These are phyloP conservation scores for Nipponacmea schrenckii DNA, from an alignment of 2,888 invertebrate genomes.

Conservation along the genomic window DNA sequence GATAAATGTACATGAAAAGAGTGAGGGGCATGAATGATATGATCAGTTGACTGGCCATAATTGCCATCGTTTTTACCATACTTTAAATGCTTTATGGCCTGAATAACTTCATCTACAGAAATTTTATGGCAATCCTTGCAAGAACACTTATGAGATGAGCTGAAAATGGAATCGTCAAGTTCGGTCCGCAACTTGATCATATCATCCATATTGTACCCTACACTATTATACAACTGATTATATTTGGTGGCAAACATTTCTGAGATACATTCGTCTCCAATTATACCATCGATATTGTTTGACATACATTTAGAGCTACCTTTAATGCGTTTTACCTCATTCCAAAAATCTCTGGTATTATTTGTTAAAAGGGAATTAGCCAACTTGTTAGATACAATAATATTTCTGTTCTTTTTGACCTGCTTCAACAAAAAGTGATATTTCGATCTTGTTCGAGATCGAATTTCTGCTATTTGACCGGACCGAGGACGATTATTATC, in stretches of 20 bases:
- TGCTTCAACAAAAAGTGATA: not conserved
- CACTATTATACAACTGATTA: not conserved
- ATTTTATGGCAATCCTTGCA: too few relatives aligned
- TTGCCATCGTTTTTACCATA: too few relatives aligned
- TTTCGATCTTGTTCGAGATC: not conserved
- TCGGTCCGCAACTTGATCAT: not conserved
- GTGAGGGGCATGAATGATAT: too few relatives aligned
- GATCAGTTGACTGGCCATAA: too few relatives aligned
- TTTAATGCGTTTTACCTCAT: not conserved
- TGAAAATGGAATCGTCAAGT: not conserved
- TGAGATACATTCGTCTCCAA: not conserved
- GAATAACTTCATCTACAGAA: too few relatives aligned
- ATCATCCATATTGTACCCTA: not conserved
- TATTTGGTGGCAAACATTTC: not conserved
- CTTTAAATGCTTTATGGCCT: too few relatives aligned
- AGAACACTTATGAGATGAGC: too few relatives aligned
- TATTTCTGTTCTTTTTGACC: not conserved
- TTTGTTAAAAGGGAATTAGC: not conserved
- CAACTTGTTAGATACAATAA: not conserved
- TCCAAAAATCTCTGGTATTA: not conserved
- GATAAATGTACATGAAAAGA: too few relatives aligned
- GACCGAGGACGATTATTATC: not conserved
- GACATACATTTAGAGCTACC: not conserved
- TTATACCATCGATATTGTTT: not conserved
- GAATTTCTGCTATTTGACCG: not conserved